These are phyloP conservation scores for Neodiprion pinetum DNA, from an alignment of 1,140 invertebrate species.

Conservation along the genomic window DNA sequence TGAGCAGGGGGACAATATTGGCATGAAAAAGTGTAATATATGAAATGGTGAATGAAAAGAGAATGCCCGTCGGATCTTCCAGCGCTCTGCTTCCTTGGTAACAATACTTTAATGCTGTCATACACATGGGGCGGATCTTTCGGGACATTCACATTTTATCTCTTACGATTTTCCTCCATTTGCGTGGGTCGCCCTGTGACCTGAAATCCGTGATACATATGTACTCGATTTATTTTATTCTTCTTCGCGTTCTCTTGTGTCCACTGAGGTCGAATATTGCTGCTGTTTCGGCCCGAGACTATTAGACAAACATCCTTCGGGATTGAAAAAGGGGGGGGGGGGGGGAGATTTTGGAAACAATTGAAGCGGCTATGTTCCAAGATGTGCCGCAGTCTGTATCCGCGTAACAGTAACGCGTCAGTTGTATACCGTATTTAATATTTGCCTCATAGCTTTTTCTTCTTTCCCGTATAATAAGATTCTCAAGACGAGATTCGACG, in stretches of 20 bases:
- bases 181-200: too few relatives aligned
- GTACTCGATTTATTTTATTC: background rate
- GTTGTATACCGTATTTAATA: background rate
- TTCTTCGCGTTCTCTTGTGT: background rate
- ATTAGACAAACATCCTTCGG: background rate
- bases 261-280: background rate
- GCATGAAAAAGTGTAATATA: too few relatives aligned
- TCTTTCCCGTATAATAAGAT: background rate
- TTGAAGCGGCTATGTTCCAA: background rate
- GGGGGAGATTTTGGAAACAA: background rate
- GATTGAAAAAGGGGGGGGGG: background rate
- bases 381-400: background rate
- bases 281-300: background rate
- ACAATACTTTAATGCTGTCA: too few relatives aligned
- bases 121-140: too few relatives aligned
- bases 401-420: background rate
- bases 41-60: too few relatives aligned
- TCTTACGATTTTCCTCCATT: too few relatives aligned
- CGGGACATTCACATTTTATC: too few relatives aligned
- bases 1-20: background rate
- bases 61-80: too few relatives aligned
- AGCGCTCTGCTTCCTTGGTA: too few relatives aligned
- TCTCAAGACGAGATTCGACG: background rate
- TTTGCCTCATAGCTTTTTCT: background rate
- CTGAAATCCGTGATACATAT: background rate